Conservation (phyloP, 2,797 vertebrate species). For the Sylvilagus floridanus region DNA sequence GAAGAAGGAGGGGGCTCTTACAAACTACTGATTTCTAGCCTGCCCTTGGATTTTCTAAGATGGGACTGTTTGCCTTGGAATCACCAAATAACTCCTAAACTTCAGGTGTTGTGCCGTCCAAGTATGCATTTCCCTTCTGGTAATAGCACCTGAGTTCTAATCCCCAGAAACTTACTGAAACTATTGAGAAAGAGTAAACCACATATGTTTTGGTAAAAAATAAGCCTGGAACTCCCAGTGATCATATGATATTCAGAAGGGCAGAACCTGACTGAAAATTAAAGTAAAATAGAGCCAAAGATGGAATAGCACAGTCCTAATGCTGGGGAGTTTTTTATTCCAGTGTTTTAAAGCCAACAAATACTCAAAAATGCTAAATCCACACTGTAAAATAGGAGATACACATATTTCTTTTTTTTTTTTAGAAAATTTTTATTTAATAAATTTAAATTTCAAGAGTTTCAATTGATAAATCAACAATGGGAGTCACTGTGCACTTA, state of each 20-base stretch:
- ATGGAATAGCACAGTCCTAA: not conserved
- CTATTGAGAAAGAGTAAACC: constrained; percentile 26
- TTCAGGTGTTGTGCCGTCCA: not conserved
- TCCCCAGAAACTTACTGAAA: not conserved
- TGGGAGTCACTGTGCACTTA: too few species aligned
- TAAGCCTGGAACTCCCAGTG: not conserved
- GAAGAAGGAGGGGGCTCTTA: not conserved
- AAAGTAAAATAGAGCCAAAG: constrained; percentile 7
- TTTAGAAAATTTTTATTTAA: too few species aligned
- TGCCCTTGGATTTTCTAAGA: not conserved
- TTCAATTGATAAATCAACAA: too few species aligned
- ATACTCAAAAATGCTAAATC: constrained; percentile 1
- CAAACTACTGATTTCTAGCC: not conserved
- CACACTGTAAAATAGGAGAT: not conserved
- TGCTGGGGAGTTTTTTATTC: not conserved
- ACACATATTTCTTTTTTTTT: not conserved
- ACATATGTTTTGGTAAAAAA: not conserved
- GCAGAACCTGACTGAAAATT: not conserved
- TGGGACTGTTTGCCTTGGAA: not conserved
- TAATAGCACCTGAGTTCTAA: not conserved
- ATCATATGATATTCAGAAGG: not conserved
- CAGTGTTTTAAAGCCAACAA: not conserved
- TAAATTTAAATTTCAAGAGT: too few species aligned
- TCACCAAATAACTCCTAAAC: not conserved
- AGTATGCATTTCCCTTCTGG: not conserved